Percentiles rank a stretch among this genome's conserved stretches.
These are phyloP conservation scores for Clostera curtula DNA, from an alignment of 2,888 invertebrate genomes.

Conservation along the genomic window DNA sequence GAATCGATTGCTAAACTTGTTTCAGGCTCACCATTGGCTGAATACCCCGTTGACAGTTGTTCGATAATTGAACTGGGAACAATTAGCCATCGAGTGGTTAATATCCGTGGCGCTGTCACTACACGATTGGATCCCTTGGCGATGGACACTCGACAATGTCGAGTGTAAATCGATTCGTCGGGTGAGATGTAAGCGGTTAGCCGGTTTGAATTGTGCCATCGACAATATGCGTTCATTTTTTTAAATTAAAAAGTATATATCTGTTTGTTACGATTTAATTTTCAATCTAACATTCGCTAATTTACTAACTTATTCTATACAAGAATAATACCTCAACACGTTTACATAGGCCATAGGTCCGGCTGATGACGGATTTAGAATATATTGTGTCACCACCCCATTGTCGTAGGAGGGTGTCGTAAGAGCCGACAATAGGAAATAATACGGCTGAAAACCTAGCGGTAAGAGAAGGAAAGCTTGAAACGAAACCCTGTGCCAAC, in stretches of 20 bases:
- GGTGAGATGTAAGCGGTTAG: slow-evolving; percentile 30
- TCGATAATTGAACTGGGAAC: slow-evolving; percentile 70
- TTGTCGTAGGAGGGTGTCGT: no score
- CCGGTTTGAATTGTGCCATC: slow-evolving; percentile 21
- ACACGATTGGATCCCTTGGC: slow-evolving; percentile 50
- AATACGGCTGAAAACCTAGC: no score
- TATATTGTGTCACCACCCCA: no score
- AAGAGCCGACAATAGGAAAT: no score
- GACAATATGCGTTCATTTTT: slow-evolving; percentile 7
- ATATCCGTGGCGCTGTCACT: slow-evolving; percentile 63
- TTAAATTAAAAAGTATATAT: background rate
- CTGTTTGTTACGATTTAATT: background rate
- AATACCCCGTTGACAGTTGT: slow-evolving; percentile 59
- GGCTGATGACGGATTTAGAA: no score
- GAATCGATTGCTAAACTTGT: slow-evolving; percentile 39
- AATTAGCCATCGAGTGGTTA: slow-evolving; percentile 70
- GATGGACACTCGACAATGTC: slow-evolving; percentile 47
- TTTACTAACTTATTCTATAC: no score
- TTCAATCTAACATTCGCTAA: no score
- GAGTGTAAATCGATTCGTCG: slow-evolving; percentile 56
- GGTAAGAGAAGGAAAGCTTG: no score
- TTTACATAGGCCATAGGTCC: no score
- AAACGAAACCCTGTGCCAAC: no score
- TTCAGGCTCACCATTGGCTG: slow-evolving; percentile 33
- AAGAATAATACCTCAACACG: no score